phyloP scores from a whole-genome alignment of 2,888 invertebrate species.

The Lysandra coridon region DNA sequence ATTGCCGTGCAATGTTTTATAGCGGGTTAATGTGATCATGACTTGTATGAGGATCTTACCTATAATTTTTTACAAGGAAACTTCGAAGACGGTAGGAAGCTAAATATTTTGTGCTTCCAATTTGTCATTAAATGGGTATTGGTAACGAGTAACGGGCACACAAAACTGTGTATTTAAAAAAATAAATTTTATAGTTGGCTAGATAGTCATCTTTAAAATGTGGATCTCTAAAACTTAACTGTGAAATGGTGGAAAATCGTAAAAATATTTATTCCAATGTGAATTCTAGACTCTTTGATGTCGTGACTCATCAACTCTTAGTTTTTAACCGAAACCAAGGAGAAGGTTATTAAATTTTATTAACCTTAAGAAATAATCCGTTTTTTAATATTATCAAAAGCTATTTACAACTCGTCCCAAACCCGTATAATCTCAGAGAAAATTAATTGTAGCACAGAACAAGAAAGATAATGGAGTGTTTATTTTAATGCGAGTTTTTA shows the following conservation, averaged over 20 bases:
- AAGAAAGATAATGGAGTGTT: slow-evolving; percentile 19
- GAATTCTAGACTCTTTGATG: neutral
- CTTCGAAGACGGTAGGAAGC: neutral
- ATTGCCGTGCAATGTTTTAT: neutral
- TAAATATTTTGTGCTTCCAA: neutral
- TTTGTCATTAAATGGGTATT: slow-evolving; percentile 3
- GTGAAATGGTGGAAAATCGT: neutral
- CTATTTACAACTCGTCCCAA: neutral
- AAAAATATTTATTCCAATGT: slow-evolving; percentile 1
- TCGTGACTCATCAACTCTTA: neutral
- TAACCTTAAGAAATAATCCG: neutral
- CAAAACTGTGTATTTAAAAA: neutral
- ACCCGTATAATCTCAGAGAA: neutral
- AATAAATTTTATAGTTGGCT: neutral
- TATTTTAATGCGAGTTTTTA: slow-evolving; percentile 17
- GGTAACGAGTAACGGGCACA: neutral
- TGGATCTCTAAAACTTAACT: neutral
- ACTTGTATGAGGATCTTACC: neutral
- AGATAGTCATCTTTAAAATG: slow-evolving; percentile 1
- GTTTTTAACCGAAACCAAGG: neutral
- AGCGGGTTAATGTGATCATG: neutral
- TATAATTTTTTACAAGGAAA: neutral
- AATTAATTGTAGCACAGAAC: neutral
- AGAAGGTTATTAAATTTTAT: neutral
- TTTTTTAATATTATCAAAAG: neutral